phyloP scores from a whole-genome alignment of 2,113 vertebrate species.

The Anarhynchus alexandrinus region DNA sequence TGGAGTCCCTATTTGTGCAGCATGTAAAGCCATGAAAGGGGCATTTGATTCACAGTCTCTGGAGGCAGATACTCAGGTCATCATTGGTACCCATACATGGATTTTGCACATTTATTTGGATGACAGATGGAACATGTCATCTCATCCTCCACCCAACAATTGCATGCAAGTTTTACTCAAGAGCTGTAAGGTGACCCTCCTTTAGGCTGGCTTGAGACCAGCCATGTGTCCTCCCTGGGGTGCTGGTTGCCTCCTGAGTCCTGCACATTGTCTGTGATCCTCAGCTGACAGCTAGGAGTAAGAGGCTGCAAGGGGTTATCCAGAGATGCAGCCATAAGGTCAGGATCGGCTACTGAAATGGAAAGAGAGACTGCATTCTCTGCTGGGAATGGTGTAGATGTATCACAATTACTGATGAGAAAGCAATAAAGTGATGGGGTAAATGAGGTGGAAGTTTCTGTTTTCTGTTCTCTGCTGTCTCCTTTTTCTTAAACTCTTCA shows the following conservation, averaged over 20 bases:
- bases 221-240: neutral
- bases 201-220: neutral
- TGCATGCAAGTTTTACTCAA: neutral
- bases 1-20: neutral
- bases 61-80: neutral
- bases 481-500: neutral
- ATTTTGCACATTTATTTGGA: neutral
- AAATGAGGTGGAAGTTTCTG: neutral
- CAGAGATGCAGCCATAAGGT: neutral
- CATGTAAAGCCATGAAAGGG: neutral
- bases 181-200: neutral
- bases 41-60: neutral
- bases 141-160: neutral
- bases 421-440: neutral
- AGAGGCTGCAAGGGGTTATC: neutral
- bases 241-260: neutral
- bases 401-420: neutral
- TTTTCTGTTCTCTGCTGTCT: conserved; percentile 12
- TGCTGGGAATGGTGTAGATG: neutral
- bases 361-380: neutral
- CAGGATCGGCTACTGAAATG: rapidly evolving
- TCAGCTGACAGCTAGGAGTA: neutral
- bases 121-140: neutral
- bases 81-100: neutral
- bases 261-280: neutral